Evolutionary conservation across 2,888 invertebrate species (phyloP).

Genomic region (Aelia acuminata): DNA sequence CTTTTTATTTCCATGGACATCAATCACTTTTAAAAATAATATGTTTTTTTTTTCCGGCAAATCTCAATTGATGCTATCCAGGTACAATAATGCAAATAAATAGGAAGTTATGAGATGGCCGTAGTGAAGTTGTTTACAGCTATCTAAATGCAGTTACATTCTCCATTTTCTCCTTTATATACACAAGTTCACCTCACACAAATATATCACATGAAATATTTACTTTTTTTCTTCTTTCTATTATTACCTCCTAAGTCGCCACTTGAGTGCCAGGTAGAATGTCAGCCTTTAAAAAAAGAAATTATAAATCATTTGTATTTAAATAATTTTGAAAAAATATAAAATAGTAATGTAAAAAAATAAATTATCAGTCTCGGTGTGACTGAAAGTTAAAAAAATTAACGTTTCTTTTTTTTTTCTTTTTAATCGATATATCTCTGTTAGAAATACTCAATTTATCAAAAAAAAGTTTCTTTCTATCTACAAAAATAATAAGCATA

Average conservation of each 20-base stretch:
- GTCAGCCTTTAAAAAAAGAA: slow-evolving; percentile 42
- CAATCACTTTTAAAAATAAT: not conserved
- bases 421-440: no score
- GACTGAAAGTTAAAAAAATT: no score
- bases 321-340: not conserved
- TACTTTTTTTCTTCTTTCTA: not conserved
- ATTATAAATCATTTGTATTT: not conserved
- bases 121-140: not conserved
- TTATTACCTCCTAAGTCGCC: slow-evolving; percentile 68
- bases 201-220: slow-evolving; percentile 19
- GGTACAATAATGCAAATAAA: not conserved
- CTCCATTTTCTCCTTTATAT: not conserved
- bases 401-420: no score
- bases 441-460: no score
- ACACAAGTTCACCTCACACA: not conserved
- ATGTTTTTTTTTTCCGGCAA: not conserved
- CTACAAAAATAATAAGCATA: no score
- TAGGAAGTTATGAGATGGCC: not conserved
- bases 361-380: no score
- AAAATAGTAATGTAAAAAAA: no score
- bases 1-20: not conserved
- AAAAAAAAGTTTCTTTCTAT: no score
- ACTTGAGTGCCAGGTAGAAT: slow-evolving; percentile 73
- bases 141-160: not conserved
- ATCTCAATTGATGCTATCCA: not conserved